These are phyloP conservation scores for Scaptomyza pallida DNA, from an alignment of 1,140 invertebrate species.

Conservation along the genomic window DNA sequence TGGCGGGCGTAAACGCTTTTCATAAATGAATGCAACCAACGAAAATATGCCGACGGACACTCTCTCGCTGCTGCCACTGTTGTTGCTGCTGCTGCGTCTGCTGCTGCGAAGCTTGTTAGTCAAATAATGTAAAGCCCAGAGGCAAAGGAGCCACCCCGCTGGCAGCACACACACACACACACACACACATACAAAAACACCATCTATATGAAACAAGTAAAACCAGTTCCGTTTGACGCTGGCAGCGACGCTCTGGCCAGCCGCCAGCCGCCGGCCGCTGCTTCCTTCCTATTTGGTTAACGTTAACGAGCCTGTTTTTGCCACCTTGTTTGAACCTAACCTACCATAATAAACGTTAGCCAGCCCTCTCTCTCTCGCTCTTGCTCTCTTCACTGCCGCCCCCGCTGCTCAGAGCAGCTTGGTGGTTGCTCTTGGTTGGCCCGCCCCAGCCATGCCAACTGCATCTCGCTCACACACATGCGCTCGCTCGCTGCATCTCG, in stretches of 20 bases:
- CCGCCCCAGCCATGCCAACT: conserved; percentile 22
- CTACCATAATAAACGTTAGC: conserved; percentile 76
- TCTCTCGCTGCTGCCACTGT: conserved; percentile 18
- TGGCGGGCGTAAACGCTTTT: conserved; percentile 76
- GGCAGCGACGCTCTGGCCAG: conserved; percentile 29
- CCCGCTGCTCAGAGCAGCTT: neutral
- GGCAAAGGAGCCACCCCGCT: conserved; percentile 54
- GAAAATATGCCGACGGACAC: conserved; percentile 72
- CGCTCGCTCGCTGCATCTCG: neutral
- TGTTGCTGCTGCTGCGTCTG: conserved; percentile 6
- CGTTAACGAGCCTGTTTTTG: conserved; percentile 79
- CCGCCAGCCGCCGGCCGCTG: too few species aligned
- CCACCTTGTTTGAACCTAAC: conserved; percentile 83
- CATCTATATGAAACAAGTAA: conserved; percentile 58
- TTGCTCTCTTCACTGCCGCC: conserved; percentile 15
- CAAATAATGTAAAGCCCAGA: conserved; percentile 43
- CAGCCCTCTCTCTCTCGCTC: conserved; percentile 22
- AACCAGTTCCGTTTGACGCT: conserved; percentile 64
- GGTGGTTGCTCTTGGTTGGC: conserved; percentile 42
- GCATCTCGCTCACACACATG: conserved; percentile 35
- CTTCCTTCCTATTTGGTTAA: conserved; percentile 80
- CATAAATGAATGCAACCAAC: conserved; percentile 73
- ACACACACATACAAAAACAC: neutral
- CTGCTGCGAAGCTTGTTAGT: conserved; percentile 37
- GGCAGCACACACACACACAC: conserved; percentile 5